A percentile compares a stretch with the other conserved stretches of the same genome.
These are phyloP conservation scores for Mythimna impura DNA, from an alignment of 2,888 invertebrate genomes.

Conservation along the genomic window DNA sequence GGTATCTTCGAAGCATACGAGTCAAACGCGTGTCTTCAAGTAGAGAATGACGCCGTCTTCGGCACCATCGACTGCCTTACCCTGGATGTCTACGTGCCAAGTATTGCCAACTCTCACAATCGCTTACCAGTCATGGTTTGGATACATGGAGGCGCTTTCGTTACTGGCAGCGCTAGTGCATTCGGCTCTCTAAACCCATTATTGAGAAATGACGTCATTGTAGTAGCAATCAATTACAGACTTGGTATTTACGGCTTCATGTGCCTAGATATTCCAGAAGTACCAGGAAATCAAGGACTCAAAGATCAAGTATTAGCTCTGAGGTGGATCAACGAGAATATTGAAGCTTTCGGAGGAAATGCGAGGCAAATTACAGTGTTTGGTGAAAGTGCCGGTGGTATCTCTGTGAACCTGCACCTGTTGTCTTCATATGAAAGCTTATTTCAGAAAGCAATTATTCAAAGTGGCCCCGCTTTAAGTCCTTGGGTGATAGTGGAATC, in stretches of 20 bases:
- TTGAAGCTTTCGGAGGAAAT: constrained; percentile 71
- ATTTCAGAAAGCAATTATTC: constrained; percentile 49
- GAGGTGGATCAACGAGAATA: constrained; percentile 73
- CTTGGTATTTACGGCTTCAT: constrained; percentile 69
- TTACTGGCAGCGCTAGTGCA: constrained; percentile 5
- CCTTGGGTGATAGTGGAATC: constrained; percentile 22
- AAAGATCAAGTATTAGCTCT: constrained; percentile 71
- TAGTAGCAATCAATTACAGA: constrained; percentile 50
- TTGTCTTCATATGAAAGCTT: constrained; percentile 36
- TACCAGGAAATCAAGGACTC: constrained; percentile 74
- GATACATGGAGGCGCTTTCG: constrained; percentile 47
- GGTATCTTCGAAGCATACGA: constrained; percentile 62
- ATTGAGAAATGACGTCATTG: constrained; percentile 41
- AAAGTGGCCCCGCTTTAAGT: constrained; percentile 49
- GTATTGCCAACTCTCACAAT: constrained; percentile 39
- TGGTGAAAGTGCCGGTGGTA: constrained; percentile 70
- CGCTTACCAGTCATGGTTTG: constrained; percentile 49
- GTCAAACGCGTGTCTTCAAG: constrained; percentile 60
- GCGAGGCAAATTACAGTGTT: constrained; percentile 60
- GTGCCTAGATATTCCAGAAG: constrained; percentile 61
- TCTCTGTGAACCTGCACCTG: constrained; percentile 53
- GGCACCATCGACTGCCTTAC: constrained; percentile 63
- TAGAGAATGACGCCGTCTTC: background rate
- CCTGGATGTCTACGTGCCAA: constrained; percentile 63
- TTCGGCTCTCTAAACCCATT: constrained; percentile 7